These are phyloP conservation scores for Atherix ibis DNA, from an alignment of 2,888 invertebrate species.

Conservation along the genomic window DNA sequence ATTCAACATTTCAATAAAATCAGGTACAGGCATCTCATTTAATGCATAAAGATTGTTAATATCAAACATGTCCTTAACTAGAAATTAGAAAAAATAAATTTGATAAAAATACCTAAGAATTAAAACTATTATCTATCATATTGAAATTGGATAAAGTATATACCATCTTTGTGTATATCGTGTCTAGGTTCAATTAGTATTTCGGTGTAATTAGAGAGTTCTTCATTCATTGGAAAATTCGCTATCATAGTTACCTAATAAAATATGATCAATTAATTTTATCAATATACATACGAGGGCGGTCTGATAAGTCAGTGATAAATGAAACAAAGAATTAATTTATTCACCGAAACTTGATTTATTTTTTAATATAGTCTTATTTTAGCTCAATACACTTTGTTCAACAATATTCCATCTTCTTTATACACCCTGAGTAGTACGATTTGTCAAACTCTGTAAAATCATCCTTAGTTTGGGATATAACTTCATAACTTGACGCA, in stretches of 20 bases:
- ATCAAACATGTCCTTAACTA: conserved; percentile 12
- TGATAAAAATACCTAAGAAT: conserved; percentile 2
- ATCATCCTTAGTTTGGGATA: no score
- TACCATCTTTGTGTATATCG: conserved; percentile 25
- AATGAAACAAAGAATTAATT: no score
- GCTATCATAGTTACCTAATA: conserved; percentile 24
- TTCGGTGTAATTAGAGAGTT: conserved; percentile 23
- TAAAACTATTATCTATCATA: not conserved
- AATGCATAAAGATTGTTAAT: conserved; percentile 11
- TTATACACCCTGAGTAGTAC: no score
- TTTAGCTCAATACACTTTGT: no score
- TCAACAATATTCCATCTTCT: no score
- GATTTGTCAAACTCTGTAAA: no score
- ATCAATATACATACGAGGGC: no score
- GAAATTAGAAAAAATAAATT: conserved; percentile 8
- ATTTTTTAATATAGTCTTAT: no score
- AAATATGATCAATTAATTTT: no score
- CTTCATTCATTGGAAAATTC: conserved; percentile 24
- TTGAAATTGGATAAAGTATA: not conserved
- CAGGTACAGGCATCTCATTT: conserved; percentile 13
- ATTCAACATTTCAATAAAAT: conserved; percentile 20
- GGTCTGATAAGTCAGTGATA: no score
- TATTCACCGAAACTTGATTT: no score
- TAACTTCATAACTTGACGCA: no score
- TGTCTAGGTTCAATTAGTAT: conserved; percentile 22